Evolutionary conservation across 1,140 invertebrate genomes (phyloP).

Genomic region (Glossosoma conforme): DNA sequence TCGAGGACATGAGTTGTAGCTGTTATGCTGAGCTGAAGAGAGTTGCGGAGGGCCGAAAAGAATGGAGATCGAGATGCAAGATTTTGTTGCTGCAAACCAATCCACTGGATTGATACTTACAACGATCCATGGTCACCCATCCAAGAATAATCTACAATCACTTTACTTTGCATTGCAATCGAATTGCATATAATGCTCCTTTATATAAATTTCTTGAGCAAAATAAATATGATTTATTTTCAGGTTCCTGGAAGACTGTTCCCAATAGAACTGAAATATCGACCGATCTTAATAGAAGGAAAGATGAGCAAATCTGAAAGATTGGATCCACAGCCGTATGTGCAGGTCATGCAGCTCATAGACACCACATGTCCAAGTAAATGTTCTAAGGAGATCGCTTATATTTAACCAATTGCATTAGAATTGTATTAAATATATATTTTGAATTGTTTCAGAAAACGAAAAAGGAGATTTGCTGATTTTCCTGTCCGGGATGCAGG

Average conservation of each 20-base stretch:
- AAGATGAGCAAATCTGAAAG: conserved; percentile 62
- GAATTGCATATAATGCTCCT: too few species aligned
- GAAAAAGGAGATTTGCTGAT: conserved; percentile 95
- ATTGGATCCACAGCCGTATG: conserved; percentile 87
- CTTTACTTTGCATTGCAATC: too few species aligned
- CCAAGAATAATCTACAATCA: too few species aligned
- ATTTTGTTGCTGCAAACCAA: too few species aligned
- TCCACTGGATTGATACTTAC: too few species aligned
- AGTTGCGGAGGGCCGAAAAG: too few species aligned
- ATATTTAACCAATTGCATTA: conserved; percentile 2
- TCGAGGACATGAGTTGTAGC: too few species aligned
- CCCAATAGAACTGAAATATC: conserved; percentile 87
- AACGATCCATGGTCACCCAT: too few species aligned
- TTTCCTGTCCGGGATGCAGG: conserved; percentile 93
- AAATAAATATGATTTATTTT: conserved; percentile 22
- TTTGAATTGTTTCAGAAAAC: conserved; percentile 46
- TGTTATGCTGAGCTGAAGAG: too few species aligned
- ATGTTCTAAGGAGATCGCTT: conserved; percentile 28
- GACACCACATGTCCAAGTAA: conserved; percentile 80
- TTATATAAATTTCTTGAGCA: too few species aligned
- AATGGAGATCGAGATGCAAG: too few species aligned
- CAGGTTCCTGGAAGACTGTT: conserved; percentile 91
- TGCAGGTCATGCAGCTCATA: conserved; percentile 88
- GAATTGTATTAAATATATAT: conserved; percentile 13
- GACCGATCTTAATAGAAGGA: conserved; percentile 73